Conservation (phyloP, 2,888 invertebrate species). For the Lithophane semibrunnea region DNA sequence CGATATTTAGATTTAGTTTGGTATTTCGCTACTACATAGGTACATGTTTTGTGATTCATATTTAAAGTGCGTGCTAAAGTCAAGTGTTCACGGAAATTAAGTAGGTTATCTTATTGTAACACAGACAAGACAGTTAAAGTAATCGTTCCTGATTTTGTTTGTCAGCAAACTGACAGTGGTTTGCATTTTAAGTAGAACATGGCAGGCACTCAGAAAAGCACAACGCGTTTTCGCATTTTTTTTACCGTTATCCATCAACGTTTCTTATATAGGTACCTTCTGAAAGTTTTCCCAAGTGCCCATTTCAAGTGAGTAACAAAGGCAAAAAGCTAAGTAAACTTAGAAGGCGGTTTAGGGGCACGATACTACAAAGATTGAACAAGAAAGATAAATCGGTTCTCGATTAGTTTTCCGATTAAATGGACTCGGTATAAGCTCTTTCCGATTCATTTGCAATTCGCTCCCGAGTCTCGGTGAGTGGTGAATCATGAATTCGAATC, state of each 20-base stretch:
- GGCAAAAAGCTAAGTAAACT: slow-evolving; percentile 12
- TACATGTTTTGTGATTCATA: background rate
- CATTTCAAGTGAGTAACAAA: background rate
- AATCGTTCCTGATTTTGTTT: background rate
- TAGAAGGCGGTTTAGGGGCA: background rate
- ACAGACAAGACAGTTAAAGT: background rate
- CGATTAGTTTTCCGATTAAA: slow-evolving; percentile 61
- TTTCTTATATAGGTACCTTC: background rate
- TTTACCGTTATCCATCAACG: background rate
- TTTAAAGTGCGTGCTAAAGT: background rate
- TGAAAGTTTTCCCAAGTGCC: background rate
- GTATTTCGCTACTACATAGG: background rate
- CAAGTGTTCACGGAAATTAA: background rate
- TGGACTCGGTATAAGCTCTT: slow-evolving; percentile 52
- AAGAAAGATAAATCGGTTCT: slow-evolving; percentile 48
- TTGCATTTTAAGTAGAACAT: background rate
- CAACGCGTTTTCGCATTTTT: background rate
- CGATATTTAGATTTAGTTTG: too few relatives aligned
- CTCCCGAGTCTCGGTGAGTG: slow-evolving; percentile 5
- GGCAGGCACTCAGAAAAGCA: background rate
- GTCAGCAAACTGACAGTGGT: background rate
- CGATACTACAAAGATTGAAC: slow-evolving; percentile 44
- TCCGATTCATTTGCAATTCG: slow-evolving; percentile 60
- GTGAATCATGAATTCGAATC: slow-evolving; percentile 26
- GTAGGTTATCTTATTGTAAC: background rate